Conservation (phyloP, 2,888 invertebrate species). For the Spilarctia lutea region DNA sequence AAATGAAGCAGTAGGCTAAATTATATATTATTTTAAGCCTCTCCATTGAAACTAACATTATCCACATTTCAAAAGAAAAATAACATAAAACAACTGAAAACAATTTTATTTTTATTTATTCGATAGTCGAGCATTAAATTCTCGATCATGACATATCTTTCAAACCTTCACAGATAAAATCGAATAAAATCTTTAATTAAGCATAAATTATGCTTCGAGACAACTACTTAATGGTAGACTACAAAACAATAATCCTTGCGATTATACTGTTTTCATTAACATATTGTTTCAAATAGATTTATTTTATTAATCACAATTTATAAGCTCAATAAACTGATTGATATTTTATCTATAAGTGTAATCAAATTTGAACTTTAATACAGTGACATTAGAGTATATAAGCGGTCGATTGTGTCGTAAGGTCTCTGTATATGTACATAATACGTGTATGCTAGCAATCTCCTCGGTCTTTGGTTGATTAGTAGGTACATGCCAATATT, state of each 20-base stretch:
- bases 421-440: too few relatives aligned
- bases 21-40: too few relatives aligned
- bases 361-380: neutral
- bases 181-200: constrained; percentile 1
- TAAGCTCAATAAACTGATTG: neutral
- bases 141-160: neutral
- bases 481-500: too few relatives aligned
- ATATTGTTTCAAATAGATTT: neutral
- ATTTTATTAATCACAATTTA: neutral
- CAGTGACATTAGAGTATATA: neutral
- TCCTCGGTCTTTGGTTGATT: too few relatives aligned
- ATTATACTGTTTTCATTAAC: neutral
- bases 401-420: neutral
- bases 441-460: too few relatives aligned
- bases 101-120: neutral
- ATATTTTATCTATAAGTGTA: neutral
- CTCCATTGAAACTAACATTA: too few relatives aligned
- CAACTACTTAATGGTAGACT: neutral
- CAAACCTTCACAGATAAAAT: neutral
- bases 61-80: too few relatives aligned
- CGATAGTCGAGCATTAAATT: neutral
- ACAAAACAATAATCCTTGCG: neutral
- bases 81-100: too few relatives aligned
- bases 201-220: neutral
- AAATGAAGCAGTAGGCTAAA: too few relatives aligned